Base-by-base conservation (phyloP, 2,113 vertebrate species). In the Daphoenositta chrysoptera region DNA sequence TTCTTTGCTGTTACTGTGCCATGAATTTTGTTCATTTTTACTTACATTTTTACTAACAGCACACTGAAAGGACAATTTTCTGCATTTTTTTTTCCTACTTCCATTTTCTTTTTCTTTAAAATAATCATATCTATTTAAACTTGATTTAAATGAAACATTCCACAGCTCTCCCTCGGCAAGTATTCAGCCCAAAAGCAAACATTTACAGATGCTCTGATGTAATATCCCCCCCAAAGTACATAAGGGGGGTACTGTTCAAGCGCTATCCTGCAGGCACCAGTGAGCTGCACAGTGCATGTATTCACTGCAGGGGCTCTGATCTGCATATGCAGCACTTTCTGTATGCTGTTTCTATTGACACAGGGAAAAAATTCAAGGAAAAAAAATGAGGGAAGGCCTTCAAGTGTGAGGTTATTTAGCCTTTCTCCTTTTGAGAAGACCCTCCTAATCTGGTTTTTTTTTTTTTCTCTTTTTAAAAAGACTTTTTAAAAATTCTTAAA, bases 161-260 rank as follows among this genome's bases (percentile, higher is more conserved):
- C 1, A 3, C 47, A 42, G 79, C 72, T 92, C 40, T 17, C 45
- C 56, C 76, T 92, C 21, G 0, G 72, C 92, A 75, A 90, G 83
- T 50, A 61, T 92, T 94, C 88, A 94, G 39, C 88, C 53, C 94
- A 35, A 92, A 87, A 93, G 85, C 90, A 95, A 96, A 96, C 88
- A 93, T 96, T 96, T 96, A 87, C 85, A 92, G 86, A 94, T 87
- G 90, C 80, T 33, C 61, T 93, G 86, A 83, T 80, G 88, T 94
- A 92, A 93, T 76, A 45, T 61, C 15, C 61, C 26, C 23, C 8
- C 30, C 50, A 57, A 82, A 88, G 88, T 72, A 78, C 88, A 87
- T 90, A 91, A 93, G 78, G 86, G 66, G 83, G 22, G 15, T 68
- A 86, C 68, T 95, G 95, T 96, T 94, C 33, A 60, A 86, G 78